These are phyloP conservation scores for Oenanthe oenanthe DNA, from an alignment of 2,113 vertebrate species.

Conservation along the genomic window DNA sequence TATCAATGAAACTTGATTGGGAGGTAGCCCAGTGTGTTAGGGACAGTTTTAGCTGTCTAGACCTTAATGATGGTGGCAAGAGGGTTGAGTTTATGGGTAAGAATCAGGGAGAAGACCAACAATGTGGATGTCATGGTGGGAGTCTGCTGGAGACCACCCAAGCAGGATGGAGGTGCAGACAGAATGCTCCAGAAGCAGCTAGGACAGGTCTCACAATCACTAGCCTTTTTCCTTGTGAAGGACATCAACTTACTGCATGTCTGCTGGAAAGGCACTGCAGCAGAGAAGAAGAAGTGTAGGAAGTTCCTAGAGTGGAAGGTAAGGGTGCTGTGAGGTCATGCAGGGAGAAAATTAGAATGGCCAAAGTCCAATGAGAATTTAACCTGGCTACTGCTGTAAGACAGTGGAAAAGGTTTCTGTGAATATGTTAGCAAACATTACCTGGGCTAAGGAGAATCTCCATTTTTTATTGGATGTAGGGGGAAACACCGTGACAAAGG, in stretches of 20 bases:
- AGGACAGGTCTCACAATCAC: neutral
- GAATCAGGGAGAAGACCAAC: fast-evolving
- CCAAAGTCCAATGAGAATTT: neutral
- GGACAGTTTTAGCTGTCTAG: neutral
- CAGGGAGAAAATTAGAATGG: neutral
- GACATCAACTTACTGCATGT: neutral
- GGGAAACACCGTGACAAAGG: neutral
- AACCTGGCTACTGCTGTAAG: neutral
- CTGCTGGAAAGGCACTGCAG: neutral
- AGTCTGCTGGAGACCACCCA: neutral
- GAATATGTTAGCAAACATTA: neutral
- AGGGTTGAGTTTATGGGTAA: neutral
- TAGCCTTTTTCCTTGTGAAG: neutral
- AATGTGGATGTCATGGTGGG: fast-evolving
- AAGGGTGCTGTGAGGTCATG: neutral
- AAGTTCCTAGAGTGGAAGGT: neutral
- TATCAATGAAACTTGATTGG: neutral
- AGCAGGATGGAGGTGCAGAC: neutral
- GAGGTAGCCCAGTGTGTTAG: too few relatives aligned
- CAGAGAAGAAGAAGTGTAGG: neutral
- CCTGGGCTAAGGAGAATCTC: neutral
- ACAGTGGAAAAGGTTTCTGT: neutral
- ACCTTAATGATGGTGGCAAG: neutral
- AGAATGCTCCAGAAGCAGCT: neutral
- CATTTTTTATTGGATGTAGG: neutral